Percentiles rank a stretch among this genome's conserved stretches.
Evolutionary conservation across 1,140 invertebrate genomes (phyloP).

Genomic region (Epicauta chinensis): DNA sequence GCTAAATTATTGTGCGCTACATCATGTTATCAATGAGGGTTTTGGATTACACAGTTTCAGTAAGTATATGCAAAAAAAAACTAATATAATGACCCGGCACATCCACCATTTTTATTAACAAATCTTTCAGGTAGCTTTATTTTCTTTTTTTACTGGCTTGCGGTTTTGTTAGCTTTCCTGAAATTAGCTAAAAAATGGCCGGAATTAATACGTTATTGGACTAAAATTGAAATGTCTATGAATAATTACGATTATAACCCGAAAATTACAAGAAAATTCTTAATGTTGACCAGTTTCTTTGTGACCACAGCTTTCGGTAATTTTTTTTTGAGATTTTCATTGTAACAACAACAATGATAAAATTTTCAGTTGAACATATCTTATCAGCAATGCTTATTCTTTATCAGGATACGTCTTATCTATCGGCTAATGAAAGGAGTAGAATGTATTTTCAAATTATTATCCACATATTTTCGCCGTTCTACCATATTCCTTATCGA

Average conservation of each 20-base stretch:
- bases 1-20: no score
- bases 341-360: no score
- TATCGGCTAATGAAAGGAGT: neutral
- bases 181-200: slow-evolving; percentile 7
- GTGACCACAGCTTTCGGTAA: no score
- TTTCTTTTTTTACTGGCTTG: no score
- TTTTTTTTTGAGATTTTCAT: no score
- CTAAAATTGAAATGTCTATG: neutral
- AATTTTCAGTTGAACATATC: slow-evolving; percentile 6
- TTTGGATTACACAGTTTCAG: neutral
- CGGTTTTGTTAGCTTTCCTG: neutral
- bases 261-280: neutral
- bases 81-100: neutral
- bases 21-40: neutral
- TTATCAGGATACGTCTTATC: no score
- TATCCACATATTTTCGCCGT: slow-evolving; percentile 6
- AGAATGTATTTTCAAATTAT: neutral
- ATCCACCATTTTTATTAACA: no score
- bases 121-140: no score
- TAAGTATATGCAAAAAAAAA: no score
- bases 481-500: slow-evolving; percentile 1
- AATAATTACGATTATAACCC: neutral
- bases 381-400: slow-evolving; percentile 1
- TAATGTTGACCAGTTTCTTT: neutral
- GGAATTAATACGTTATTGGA: slow-evolving; percentile 1